A percentile compares a stretch with the other conserved stretches of the same genome.
These are phyloP conservation scores for Odontamblyopus rebecca DNA, from an alignment of 2,797 vertebrate genomes.

Conservation along the genomic window DNA sequence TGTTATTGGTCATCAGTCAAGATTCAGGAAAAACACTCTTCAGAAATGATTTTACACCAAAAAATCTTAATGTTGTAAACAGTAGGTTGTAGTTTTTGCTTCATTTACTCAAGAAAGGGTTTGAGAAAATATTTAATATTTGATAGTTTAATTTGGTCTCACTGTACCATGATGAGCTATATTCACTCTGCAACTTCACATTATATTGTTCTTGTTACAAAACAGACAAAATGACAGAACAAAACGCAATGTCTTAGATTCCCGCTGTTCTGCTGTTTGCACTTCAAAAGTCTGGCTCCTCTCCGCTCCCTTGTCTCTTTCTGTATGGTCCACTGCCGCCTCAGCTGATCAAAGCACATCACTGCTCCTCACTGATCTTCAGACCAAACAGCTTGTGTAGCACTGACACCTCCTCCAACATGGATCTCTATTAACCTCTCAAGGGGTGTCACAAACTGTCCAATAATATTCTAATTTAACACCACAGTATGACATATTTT, in stretches of 20 bases:
- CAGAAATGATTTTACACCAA: too few species aligned
- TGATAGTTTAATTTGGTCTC: neutral
- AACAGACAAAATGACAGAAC: constrained; percentile 31
- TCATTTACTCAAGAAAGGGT: neutral
- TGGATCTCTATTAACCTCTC: constrained; percentile 22
- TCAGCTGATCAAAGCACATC: constrained; percentile 70
- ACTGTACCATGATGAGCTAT: neutral
- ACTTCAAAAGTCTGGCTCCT: constrained; percentile 54
- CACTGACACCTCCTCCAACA: constrained; percentile 28
- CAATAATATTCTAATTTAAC: neutral
- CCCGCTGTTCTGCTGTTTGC: constrained; percentile 38
- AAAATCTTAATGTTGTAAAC: too few species aligned
- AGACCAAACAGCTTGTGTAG: constrained; percentile 60
- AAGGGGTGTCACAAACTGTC: neutral
- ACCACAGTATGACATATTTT: neutral
- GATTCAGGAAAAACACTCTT: neutral
- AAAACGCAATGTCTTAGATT: constrained; percentile 46
- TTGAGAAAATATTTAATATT: neutral
- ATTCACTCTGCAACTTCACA: neutral
- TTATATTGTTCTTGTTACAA: neutral
- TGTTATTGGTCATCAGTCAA: neutral
- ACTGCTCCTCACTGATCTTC: constrained; percentile 60
- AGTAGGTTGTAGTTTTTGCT: too few species aligned
- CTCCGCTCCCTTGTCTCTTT: constrained; percentile 13
- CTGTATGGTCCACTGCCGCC: constrained; percentile 44